phyloP scores from a whole-genome alignment of 2,113 vertebrate species.

The Hassar affinis region DNA sequence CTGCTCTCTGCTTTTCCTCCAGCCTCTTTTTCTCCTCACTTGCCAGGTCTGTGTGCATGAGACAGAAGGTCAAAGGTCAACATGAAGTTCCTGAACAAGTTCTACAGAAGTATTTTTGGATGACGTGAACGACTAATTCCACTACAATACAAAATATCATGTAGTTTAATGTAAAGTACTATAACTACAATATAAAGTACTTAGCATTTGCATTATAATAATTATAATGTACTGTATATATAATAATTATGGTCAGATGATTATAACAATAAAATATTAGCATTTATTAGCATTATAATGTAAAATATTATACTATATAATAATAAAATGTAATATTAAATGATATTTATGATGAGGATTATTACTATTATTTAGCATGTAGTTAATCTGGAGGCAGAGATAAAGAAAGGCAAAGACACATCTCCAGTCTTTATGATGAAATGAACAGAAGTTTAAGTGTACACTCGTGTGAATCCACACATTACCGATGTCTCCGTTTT shows the following conservation, averaged over 20 bases:
- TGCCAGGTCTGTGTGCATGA: slow-evolving; percentile 78
- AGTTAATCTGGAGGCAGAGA: background rate
- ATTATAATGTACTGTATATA: background rate
- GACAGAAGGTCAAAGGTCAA: slow-evolving; percentile 31
- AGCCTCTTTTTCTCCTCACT: slow-evolving; percentile 97
- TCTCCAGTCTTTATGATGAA: background rate
- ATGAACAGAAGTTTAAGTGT: background rate
- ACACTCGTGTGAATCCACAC: background rate
- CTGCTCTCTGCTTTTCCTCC: slow-evolving; percentile 94
- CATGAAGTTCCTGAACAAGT: background rate
- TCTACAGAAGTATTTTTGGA: background rate
- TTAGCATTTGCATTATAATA: background rate
- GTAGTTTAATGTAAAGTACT: too few relatives aligned
- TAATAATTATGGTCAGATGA: background rate
- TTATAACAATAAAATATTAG: background rate
- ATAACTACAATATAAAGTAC: too few relatives aligned
- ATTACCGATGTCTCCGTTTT: slow-evolving; percentile 96
- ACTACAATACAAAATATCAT: background rate
- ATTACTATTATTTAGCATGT: background rate
- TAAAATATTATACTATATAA: background rate
- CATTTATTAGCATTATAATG: background rate
- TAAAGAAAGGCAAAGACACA: background rate
- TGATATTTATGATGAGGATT: background rate
- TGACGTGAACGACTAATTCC: background rate
- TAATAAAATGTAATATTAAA: background rate